Conservation (phyloP, 2,113 vertebrate species). For the Anolis carolinensis region DNA sequence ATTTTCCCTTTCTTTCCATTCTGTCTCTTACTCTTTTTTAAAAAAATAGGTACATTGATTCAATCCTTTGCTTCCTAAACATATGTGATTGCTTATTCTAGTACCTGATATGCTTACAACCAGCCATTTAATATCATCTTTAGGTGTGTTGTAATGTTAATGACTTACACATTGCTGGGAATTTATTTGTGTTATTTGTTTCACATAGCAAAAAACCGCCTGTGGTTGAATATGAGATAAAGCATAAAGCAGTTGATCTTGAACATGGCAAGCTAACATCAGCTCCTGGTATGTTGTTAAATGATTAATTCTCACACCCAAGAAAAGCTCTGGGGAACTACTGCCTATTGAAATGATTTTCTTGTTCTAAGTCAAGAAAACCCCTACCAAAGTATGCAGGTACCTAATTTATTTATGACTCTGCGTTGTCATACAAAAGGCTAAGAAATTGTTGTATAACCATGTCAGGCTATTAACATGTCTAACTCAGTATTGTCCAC, state of each 20-base stretch:
- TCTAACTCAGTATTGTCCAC: not conserved
- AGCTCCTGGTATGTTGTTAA: slow-evolving; percentile 22
- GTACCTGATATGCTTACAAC: slow-evolving; percentile 1
- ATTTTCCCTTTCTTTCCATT: not conserved
- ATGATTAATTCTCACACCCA: not conserved
- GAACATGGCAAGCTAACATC: not conserved
- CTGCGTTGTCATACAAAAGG: not conserved
- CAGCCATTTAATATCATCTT: slow-evolving; percentile 23
- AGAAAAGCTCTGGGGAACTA: slow-evolving; percentile 4
- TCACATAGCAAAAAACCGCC: slow-evolving; percentile 28
- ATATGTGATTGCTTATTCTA: not conserved
- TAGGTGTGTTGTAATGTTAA: slow-evolving; percentile 42
- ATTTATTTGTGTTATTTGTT: slow-evolving; percentile 12
- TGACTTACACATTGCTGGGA: not conserved
- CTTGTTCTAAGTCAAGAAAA: slow-evolving; percentile 16
- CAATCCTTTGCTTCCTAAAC: not conserved
- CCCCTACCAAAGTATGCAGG: not conserved
- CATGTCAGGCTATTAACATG: not conserved
- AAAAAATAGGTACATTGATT: not conserved
- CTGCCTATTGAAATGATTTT: slow-evolving; percentile 32
- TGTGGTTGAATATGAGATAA: slow-evolving; percentile 12
- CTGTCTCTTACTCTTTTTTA: not conserved
- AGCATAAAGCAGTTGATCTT: not conserved
- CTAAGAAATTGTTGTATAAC: not conserved
- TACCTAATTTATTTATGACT: slow-evolving; percentile 6